These are phyloP conservation scores for Suricata suricatta DNA, from an alignment of 2,113 vertebrate species.

Conservation along the genomic window DNA sequence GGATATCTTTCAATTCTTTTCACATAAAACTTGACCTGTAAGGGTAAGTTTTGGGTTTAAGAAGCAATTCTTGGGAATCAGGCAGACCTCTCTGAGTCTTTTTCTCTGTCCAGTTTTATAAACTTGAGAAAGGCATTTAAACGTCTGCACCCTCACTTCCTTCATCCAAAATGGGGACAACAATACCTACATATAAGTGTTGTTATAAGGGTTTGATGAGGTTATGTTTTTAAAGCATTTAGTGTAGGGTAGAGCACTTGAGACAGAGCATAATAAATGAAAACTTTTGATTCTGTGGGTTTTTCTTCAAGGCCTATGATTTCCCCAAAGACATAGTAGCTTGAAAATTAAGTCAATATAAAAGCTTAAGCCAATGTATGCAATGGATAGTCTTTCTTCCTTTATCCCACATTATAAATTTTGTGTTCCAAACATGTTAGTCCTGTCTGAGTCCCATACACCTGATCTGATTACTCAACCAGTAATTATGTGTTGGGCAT, in stretches of 20 bases:
- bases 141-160: not conserved
- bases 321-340: not conserved
- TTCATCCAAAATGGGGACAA: not conserved
- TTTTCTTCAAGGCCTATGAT: not conserved
- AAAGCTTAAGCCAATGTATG: not conserved
- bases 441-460: not conserved
- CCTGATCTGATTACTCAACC: not conserved
- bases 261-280: not conserved
- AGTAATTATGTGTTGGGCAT: not conserved
- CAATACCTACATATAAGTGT: not conserved
- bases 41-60: not conserved
- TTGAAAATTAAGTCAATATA: not conserved
- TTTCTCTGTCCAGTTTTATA: not conserved
- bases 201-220: not conserved
- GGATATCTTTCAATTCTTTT: not conserved
- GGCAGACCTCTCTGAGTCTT: not conserved
- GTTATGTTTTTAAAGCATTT: not conserved
- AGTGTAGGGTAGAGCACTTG: not conserved
- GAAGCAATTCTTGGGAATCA: not conserved
- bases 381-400: not conserved
- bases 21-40: not conserved
- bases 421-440: not conserved
- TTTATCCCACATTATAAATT: not conserved
- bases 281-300: not conserved
- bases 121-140: not conserved